Evolutionary conservation across 30 jellyfish, hydroid and myxozoan species (phyloP).

Genomic region (Turritopsis dohrnii): DNA sequence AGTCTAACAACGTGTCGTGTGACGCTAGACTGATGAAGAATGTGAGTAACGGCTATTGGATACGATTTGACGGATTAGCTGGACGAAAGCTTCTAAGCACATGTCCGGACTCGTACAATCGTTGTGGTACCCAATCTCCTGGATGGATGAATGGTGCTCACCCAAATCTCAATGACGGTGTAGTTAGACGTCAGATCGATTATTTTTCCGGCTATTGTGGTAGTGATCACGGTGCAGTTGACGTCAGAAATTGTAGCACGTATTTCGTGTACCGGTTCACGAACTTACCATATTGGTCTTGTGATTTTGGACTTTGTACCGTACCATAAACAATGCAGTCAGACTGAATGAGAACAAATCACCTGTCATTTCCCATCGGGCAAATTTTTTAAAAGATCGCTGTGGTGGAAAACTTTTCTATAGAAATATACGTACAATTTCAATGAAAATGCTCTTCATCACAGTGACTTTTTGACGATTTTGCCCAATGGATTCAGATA

Average conservation of each 20-base stretch:
- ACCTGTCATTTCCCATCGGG: too few relatives aligned
- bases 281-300: constrained; percentile 15
- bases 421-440: too few relatives aligned
- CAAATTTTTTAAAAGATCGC: too few relatives aligned
- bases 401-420: too few relatives aligned
- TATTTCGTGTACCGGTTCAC: not conserved
- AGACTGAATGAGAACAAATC: too few relatives aligned
- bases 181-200: not conserved
- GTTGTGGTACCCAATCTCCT: not conserved
- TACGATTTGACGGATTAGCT: constrained; percentile 6
- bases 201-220: not conserved
- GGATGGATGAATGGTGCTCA: constrained; percentile 21
- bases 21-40: not conserved
- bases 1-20: not conserved
- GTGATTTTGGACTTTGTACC: constrained; percentile 17
- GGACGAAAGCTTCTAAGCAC: not conserved
- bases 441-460: too few relatives aligned
- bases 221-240: not conserved
- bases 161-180: not conserved
- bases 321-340: not conserved
- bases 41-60: not conserved
- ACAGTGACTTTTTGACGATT: too few relatives aligned
- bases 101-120: not conserved
- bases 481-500: too few relatives aligned
- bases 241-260: constrained; percentile 2